A percentile compares a stretch with the other conserved stretches of the same genome.
These are phyloP conservation scores for Petroica traversi DNA, from an alignment of 2,113 vertebrate genomes.

Conservation along the genomic window DNA sequence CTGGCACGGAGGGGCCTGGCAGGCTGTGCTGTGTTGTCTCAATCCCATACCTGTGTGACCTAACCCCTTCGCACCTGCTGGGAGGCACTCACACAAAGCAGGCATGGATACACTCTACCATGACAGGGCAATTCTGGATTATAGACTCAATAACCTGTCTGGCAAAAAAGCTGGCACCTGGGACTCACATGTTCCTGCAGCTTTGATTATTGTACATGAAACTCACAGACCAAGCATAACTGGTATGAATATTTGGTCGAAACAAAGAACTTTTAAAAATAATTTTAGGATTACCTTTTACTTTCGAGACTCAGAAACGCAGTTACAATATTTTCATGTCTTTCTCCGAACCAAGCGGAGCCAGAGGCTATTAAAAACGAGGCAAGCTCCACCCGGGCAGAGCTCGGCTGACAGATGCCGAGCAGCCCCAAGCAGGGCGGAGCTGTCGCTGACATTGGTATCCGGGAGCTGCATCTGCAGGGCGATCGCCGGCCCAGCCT, in stretches of 20 bases:
- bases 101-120: not conserved
- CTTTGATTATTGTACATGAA: not conserved
- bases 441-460: not conserved
- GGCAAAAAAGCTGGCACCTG: not conserved
- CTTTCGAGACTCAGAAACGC: not conserved
- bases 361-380: not conserved
- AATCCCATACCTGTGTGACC: not conserved
- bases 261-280: not conserved
- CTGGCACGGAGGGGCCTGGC: not conserved
- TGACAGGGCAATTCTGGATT: not conserved
- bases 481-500: not conserved
- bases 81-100: not conserved
- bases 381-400: not conserved
- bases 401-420: not conserved
- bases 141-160: not conserved
- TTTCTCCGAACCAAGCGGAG: not conserved
- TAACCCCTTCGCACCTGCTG: not conserved
- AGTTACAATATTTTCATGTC: not conserved
- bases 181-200: fast-evolving
- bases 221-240: fast-evolving
- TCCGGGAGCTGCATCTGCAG: not conserved
- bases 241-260: not conserved
- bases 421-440: not conserved
- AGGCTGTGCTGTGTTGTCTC: not conserved
- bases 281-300: not conserved